Evolutionary conservation across 2,113 vertebrate species (phyloP).

Genomic region (Dolichallabes microphthalmus): DNA sequence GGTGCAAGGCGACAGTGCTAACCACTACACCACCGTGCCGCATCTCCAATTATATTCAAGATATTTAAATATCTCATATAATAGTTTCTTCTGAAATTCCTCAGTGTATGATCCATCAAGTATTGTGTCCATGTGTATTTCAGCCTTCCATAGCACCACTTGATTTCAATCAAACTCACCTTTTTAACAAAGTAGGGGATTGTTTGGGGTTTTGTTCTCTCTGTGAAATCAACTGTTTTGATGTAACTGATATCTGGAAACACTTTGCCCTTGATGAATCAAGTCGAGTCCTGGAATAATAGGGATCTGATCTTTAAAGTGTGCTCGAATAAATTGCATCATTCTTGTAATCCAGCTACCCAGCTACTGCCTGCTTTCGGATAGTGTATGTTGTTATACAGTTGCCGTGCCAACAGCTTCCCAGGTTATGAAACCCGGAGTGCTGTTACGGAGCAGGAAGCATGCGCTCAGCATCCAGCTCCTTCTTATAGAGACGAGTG

Average conservation of each 20-base stretch:
- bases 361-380: background rate
- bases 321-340: background rate
- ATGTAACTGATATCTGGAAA: constrained; percentile 16
- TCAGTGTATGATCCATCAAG: background rate
- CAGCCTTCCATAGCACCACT: background rate
- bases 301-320: background rate
- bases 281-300: constrained; percentile 15
- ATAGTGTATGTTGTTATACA: background rate
- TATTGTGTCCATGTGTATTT: background rate
- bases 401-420: constrained; percentile 30
- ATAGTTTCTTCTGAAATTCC: background rate
- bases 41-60: background rate
- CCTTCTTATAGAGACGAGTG: background rate
- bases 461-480: background rate
- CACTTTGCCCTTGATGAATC: constrained; percentile 16
- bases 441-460: background rate
- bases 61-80: background rate
- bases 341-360: background rate
- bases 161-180: constrained; percentile 11
- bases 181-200: constrained; percentile 21
- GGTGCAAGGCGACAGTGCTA: no score
- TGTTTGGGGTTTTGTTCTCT: background rate
- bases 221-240: constrained; percentile 13
- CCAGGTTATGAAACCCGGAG: constrained; percentile 14
- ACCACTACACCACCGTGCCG: no score